Evolutionary conservation across 1,140 invertebrate genomes (phyloP).

Genomic region (Pachypeltis micranthus): DNA sequence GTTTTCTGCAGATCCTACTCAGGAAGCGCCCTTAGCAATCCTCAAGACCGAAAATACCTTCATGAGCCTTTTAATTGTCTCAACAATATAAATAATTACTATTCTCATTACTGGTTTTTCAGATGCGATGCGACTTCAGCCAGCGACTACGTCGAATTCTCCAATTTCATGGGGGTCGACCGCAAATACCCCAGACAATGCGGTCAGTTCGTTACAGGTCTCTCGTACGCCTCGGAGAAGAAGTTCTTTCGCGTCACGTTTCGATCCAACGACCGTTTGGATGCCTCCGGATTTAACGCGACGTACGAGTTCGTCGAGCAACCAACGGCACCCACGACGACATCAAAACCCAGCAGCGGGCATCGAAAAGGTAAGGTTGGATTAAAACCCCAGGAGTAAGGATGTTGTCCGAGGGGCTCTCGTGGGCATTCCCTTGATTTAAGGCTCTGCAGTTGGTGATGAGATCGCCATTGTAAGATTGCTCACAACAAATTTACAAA

Average conservation of each 20-base stretch:
- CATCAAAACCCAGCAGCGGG: conserved; percentile 28
- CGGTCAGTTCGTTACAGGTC: conserved; percentile 46
- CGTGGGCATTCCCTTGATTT: too few relatives aligned
- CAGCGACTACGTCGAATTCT: conserved; percentile 90
- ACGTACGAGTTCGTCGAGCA: conserved; percentile 62
- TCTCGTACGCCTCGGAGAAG: conserved; percentile 58
- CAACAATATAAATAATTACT: too few relatives aligned
- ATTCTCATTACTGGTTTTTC: too few relatives aligned
- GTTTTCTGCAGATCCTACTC: too few relatives aligned
- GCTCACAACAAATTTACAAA: too few relatives aligned
- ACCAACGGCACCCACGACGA: conserved; percentile 29
- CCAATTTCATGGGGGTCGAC: conserved; percentile 78
- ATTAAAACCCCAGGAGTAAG: too few relatives aligned
- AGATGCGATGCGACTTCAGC: conserved; percentile 77
- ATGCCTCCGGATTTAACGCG: conserved; percentile 86
- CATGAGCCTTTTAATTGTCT: too few relatives aligned
- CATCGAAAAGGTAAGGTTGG: conserved; percentile 14
- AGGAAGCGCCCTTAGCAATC: too few relatives aligned
- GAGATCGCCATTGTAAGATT: too few relatives aligned
- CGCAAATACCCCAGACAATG: conserved; percentile 76
- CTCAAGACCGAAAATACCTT: too few relatives aligned
- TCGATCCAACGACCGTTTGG: conserved; percentile 81
- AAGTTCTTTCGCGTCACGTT: conserved; percentile 91
- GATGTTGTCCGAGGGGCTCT: too few relatives aligned
- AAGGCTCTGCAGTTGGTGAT: too few relatives aligned